A percentile compares a stretch with the other conserved stretches of the same genome.
These are phyloP conservation scores for Stenchaetothrips biformis DNA, from an alignment of 2,888 invertebrate genomes.

Conservation along the genomic window DNA sequence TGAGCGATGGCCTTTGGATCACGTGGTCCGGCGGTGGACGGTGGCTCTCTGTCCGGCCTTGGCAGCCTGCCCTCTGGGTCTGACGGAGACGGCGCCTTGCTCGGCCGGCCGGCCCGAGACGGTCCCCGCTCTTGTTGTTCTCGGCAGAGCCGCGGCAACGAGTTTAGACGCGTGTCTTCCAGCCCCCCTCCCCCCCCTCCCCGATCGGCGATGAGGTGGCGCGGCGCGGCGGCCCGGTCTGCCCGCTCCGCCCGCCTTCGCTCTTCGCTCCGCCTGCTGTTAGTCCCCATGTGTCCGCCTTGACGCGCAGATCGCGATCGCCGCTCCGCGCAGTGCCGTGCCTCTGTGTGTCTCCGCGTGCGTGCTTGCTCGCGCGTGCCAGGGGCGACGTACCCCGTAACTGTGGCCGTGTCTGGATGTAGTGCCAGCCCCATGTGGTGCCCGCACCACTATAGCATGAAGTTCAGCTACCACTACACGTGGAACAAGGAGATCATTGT, in stretches of 20 bases:
- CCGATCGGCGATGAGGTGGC: neutral
- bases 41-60: neutral
- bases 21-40: neutral
- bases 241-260: neutral
- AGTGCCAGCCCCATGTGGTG: constrained; percentile 29
- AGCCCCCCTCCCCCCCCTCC: neutral
- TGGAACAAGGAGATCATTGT: constrained; percentile 90
- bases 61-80: neutral
- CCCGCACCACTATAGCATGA: constrained; percentile 50
- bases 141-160: neutral
- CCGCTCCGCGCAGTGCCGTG: neutral
- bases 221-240: constrained; percentile 7
- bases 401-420: constrained; percentile 23
- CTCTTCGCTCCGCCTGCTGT: neutral
- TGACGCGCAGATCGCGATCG: no score
- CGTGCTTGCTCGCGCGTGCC: neutral
- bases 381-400: neutral
- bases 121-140: constrained; percentile 2
- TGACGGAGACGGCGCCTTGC: neutral
- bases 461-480: constrained; percentile 81
- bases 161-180: neutral
- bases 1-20: neutral
- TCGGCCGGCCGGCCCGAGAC: neutral
- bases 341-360: neutral
- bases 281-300: no score